Base-by-base conservation (phyloP, 2,797 vertebrate genomes). In the Distichodus sexfasciatus region DNA sequence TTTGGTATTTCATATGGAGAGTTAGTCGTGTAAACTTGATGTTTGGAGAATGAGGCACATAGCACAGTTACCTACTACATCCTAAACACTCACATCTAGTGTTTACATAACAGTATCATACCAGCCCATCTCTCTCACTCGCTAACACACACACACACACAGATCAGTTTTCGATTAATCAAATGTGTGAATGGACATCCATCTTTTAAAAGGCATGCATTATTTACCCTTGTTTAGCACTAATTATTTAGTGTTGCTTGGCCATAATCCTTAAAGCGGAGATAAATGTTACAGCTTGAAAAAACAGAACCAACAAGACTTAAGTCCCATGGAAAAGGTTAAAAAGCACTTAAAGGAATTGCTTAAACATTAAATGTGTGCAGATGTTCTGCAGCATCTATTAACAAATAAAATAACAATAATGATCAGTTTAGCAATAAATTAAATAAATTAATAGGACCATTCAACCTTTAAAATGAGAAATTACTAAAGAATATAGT, bases 151-250 rank as follows among this genome's bases (percentile, higher is more conserved):
- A 15, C 24, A 23, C 2, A 17, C 17, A 11, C 31, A 51, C 24
- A 21, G 3, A 26, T 53, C 69, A 38, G 23, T 11, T 57, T 28
- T 41, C 21, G 14, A 15, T 51, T 65, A 65, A 72, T 72, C 21
- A 23, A 58, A 72, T 59, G 53, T 59, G 53, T 72, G 53, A 72
- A 26, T 50, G 26, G 31, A 54, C 53, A 72, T 66, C 24, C 44
- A 66, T 51, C 36, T 59, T 72, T 72, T 15, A 72, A 59, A 51
- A 51, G 69, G 10, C 50, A n/a, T 72, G 5, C 65, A 72, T 72
- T 72, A 72, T 72, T 72, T 47, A 72, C 19, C 12, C 5, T 29
- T 51, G 29, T 19, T 44, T 33, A 40, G 6, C 54, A 43, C 53
- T 65, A 65, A 65, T 65, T 65, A 72, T 65, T 71, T 58, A 50